These are phyloP conservation scores for Pithys albifrons DNA, from an alignment of 2,113 vertebrate species.

Conservation along the genomic window DNA sequence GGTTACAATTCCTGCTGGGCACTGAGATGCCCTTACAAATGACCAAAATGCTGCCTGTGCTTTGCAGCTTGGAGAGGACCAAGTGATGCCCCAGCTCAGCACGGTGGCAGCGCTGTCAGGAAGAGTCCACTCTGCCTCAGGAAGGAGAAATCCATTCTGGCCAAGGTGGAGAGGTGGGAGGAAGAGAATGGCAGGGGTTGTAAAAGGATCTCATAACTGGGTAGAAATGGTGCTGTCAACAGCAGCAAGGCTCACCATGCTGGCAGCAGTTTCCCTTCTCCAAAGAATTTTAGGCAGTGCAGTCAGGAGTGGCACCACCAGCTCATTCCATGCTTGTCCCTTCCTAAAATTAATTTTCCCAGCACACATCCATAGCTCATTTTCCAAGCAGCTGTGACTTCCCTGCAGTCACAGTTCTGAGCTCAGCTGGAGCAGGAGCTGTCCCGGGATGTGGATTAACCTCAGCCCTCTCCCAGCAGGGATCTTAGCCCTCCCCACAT, in stretches of 20 bases:
- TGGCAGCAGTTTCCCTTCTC: neutral
- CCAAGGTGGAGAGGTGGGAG: neutral
- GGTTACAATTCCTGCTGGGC: neutral
- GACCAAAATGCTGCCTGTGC: neutral
- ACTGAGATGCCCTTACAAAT: neutral
- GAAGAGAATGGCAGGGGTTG: neutral
- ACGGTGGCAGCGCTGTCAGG: neutral
- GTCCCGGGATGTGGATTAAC: neutral
- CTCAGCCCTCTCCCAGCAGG: neutral
- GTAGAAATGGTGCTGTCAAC: neutral
- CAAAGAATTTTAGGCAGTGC: neutral
- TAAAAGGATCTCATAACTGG: neutral
- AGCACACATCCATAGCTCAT: fast-evolving
- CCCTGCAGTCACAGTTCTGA: neutral
- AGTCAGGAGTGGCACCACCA: neutral
- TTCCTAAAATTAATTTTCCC: neutral
- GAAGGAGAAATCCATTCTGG: neutral
- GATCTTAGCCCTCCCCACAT: neutral
- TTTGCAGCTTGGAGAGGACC: neutral
- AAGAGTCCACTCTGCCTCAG: neutral
- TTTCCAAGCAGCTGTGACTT: neutral
- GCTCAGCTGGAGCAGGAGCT: fast-evolving
- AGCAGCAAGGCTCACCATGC: neutral
- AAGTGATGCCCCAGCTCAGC: neutral
- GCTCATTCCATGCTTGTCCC: neutral